A percentile compares a stretch with the other conserved stretches of the same genome.
Evolutionary conservation across 1,140 invertebrate genomes (phyloP).

Genomic region (Drosophila bocqueti): DNA sequence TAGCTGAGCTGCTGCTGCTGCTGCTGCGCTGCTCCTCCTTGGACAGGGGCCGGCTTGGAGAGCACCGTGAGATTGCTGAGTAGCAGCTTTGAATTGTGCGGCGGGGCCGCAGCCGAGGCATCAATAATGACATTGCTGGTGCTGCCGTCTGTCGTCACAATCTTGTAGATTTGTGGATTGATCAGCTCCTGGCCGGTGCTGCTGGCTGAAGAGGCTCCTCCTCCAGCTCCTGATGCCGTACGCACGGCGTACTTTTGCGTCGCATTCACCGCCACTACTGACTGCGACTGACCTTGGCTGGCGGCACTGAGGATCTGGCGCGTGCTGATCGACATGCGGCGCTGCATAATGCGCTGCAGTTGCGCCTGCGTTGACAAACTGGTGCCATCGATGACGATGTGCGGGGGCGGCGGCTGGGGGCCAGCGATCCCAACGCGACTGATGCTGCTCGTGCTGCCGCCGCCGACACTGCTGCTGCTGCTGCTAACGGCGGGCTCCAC

Average conservation of each 20-base stretch:
- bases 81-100: slow-evolving; percentile 75
- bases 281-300: slow-evolving; percentile 52
- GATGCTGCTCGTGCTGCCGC: slow-evolving; percentile 44
- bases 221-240: slow-evolving; percentile 36
- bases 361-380: slow-evolving; percentile 71
- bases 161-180: slow-evolving; percentile 83
- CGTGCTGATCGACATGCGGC: slow-evolving; percentile 70
- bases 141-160: slow-evolving; percentile 78
- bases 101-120: slow-evolving; percentile 57
- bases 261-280: slow-evolving; percentile 47
- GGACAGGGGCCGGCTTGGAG: slow-evolving; percentile 68
- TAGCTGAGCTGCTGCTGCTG: slow-evolving; percentile 73
- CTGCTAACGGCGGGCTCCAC: slow-evolving; percentile 65
- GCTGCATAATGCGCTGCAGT: slow-evolving; percentile 72
- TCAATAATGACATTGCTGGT: slow-evolving; percentile 81
- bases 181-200: slow-evolving; percentile 61
- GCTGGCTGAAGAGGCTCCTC: slow-evolving; percentile 26
- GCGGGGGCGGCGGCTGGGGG: slow-evolving; percentile 55
- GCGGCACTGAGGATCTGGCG: slow-evolving; percentile 53
- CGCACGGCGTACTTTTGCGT: slow-evolving; percentile 73
- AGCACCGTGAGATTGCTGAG: slow-evolving; percentile 82
- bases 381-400: slow-evolving; percentile 72
- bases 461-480: slow-evolving; percentile 34
- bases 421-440: slow-evolving; percentile 21
- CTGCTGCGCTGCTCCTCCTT: slow-evolving; percentile 36